Base-by-base conservation (phyloP, 2,888 invertebrate species). In the Stenodera caucasica region DNA sequence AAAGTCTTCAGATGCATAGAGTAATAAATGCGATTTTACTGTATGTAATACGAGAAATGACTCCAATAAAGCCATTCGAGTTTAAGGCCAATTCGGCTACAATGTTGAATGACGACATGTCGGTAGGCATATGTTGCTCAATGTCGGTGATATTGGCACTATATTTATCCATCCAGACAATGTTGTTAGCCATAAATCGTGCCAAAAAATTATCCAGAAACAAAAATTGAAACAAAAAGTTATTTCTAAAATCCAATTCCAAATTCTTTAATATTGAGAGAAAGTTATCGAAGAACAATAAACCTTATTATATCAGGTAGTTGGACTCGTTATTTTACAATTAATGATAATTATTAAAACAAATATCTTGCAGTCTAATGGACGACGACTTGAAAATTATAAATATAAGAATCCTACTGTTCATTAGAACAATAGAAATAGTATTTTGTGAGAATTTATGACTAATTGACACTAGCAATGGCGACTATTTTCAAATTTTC, bases 141-240 rank as follows among this genome's bases (percentile, higher is more conserved):
- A 15, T 40, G 18, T 2, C 35, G 35, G 35, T 14, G 35, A 14
- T 14, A 40, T 1, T 11, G 21, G 45, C 45, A 15, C 6, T 11
- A 45, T 45, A 45, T 45, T 45, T 12, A n/a, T n/a, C n/a, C n/a
- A n/a, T 50, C 50, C 23, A 21, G 32, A 66, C 65, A 68, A 67
- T 63, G 70, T 76, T 73, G 73, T 73, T 71, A 74, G 75, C 67
- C 56, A 70, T 70, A 75, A 76, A 75, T 74, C 72, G 69, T 70
- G 67, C 69, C 64, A 66, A 67, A 65, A 73, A 72, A 71, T 67
- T 61, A 61, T 30, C n/a, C 23, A n/a, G 52, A 26, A 29, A 32
- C 14, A 32, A 11, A 55, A 69, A 65, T 58, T 67, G 65, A 60
- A 61, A 61, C 63, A 60, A 64, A 53, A 52, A 52, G 57, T 55